Base-by-base conservation (phyloP, 35 echinoderm and acorn worm genomes). In the Acanthaster planci region DNA sequence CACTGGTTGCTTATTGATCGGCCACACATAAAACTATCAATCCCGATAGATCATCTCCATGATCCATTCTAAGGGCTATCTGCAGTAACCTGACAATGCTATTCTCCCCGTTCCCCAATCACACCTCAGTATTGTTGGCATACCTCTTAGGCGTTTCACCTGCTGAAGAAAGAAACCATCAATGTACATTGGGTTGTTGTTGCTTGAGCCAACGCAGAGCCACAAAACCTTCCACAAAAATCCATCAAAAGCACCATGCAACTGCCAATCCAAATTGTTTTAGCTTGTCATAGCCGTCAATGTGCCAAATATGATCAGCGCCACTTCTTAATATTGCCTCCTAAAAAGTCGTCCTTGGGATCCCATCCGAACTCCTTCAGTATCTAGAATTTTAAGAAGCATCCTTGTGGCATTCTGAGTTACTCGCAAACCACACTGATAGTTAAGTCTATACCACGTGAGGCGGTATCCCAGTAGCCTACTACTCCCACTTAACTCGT, bases 91-190 rank as follows among this genome's bases (percentile, higher is more conserved):
- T 38, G 23, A 94, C 78, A 39, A 47, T 31, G 34, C 52, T 37
- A 67, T 95, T 95, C 78, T 95, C 93, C n/a, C n/a, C 7, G 93
- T 90, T 77, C 88, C 93, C 26, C 88, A 60, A 36, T 95, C 93
- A 78, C 84, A 21, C 67, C 93, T 52, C 16, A 89, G 72, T 36
- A 86, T 64, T 72, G 58, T 78, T 53, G 92, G 92, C 72, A 89
- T 77, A 39, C 82, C 83, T 19, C 55, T n/a, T n/a, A 81, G 32
- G 3, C 40, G 60, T 64, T 83, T 67, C 16, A 90, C 77, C 77
- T 21, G 85, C 18, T 86, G 36, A 8, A 94, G 55, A 55, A 52
- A 94, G 38, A 86, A 86, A 9, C 21, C 38, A 14, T 82, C 59
- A 39, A 94, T 58, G 47, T 39, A 37, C 2, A n/a, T 21, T n/a